Evolutionary conservation across 2,888 invertebrate species (phyloP).

Genomic region (Thumatha senex): DNA sequence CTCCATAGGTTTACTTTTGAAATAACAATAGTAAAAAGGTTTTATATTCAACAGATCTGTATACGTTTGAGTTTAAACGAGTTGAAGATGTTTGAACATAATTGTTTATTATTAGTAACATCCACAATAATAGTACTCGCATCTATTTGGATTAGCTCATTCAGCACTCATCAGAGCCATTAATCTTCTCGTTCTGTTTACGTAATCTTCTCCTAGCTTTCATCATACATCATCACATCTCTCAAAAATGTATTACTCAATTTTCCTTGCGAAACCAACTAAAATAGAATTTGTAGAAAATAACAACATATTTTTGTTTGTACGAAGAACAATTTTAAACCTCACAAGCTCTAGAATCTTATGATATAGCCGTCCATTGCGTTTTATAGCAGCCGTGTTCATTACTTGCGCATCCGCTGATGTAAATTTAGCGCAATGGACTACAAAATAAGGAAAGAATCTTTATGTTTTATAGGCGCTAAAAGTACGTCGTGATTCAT

Average conservation of each 20-base stretch:
- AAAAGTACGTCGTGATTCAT: conserved; percentile 14
- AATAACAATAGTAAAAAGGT: too few species aligned
- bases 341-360: conserved; percentile 13
- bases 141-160: conserved; percentile 43
- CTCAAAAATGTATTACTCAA: conserved; percentile 25
- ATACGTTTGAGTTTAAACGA: background rate
- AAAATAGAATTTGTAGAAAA: conserved; percentile 16
- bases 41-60: background rate
- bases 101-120: conserved; percentile 9
- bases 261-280: conserved; percentile 14
- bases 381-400: conserved; percentile 31
- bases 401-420: conserved; percentile 36
- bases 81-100: background rate
- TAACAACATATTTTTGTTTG: conserved; percentile 14
- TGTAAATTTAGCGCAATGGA: conserved; percentile 37
- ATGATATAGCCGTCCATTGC: conserved; percentile 32
- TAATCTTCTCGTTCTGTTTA: conserved; percentile 45
- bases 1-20: background rate
- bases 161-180: conserved; percentile 43
- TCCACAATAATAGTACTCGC: conserved; percentile 2
- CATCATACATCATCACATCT: conserved; percentile 17
- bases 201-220: conserved; percentile 39
- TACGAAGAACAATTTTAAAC: conserved; percentile 9
- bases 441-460: conserved; percentile 33
- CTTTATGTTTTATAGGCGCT: conserved; percentile 27